Percentiles rank a stretch among this genome's conserved stretches.
Conservation (phyloP, 92 coral and sea anemone genomes). For the Parazoanthus darwini region DNA sequence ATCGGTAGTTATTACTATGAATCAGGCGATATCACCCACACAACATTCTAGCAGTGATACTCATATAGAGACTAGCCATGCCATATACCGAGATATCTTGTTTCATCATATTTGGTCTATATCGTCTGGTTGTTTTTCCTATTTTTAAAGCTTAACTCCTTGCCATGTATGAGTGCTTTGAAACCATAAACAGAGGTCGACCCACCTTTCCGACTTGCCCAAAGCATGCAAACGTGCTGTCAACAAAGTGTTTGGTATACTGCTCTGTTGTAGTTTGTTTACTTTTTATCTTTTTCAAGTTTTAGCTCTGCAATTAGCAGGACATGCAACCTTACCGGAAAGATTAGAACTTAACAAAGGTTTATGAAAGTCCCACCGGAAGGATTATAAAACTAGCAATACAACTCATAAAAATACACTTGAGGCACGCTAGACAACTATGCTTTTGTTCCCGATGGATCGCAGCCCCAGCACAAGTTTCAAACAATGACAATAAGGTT, state of each 20-base stretch:
- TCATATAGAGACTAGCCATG: neutral
- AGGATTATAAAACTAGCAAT: neutral
- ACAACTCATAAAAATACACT: neutral
- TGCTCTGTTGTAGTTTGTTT: neutral
- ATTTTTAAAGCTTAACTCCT: neutral
- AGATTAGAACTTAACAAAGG: neutral
- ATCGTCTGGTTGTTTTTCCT: neutral
- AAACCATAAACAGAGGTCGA: neutral
- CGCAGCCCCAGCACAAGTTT: too few species aligned
- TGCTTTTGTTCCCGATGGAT: too few species aligned
- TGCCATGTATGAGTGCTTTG: neutral
- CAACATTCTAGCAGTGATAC: neutral
- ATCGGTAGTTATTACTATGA: neutral
- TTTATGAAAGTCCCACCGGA: neutral
- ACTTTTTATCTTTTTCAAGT: neutral
- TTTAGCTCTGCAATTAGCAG: neutral
- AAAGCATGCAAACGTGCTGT: neutral
- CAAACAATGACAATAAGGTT: too few species aligned
- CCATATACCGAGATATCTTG: neutral
- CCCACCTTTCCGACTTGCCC: neutral
- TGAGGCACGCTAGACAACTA: neutral
- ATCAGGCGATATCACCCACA: neutral
- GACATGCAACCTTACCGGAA: neutral
- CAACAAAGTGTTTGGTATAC: neutral
- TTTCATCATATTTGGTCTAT: neutral